phyloP scores from a whole-genome alignment of 1,140 invertebrate species.

The Macrosteles quadrilineatus region DNA sequence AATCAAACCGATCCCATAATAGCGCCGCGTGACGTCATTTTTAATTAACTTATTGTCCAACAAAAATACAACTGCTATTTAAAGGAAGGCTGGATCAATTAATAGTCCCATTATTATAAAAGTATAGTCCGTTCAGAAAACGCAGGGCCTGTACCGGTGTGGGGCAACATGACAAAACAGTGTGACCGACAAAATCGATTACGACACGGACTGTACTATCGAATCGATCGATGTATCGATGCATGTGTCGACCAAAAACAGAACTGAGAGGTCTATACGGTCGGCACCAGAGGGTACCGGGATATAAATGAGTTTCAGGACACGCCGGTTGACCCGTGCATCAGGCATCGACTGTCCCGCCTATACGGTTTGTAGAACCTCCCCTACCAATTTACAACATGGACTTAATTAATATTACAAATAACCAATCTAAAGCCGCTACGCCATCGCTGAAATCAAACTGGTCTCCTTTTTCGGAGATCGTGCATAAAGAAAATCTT shows the following conservation, averaged over 20 bases:
- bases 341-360: background rate
- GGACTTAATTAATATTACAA: slow-evolving; percentile 30
- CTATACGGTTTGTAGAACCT: slow-evolving; percentile 5
- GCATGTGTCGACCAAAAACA: background rate
- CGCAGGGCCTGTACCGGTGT: background rate
- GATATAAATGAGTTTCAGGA: slow-evolving; percentile 25
- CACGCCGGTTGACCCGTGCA: slow-evolving; percentile 13
- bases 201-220: too few species aligned
- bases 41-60: slow-evolving; percentile 29
- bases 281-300: background rate
- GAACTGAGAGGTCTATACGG: background rate
- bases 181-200: too few species aligned
- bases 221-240: too few species aligned
- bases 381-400: slow-evolving; percentile 24
- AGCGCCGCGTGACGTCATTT: slow-evolving; percentile 23
- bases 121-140: slow-evolving; percentile 13
- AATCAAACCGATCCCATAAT: slow-evolving; percentile 1
- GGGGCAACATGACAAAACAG: too few species aligned
- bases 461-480: too few species aligned
- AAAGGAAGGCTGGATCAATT: slow-evolving; percentile 28
- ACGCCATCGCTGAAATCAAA: background rate
- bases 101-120: slow-evolving; percentile 29
- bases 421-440: slow-evolving; percentile 18
- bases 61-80: slow-evolving; percentile 29
- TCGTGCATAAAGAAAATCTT: too few species aligned